Evolutionary conservation across 2,888 invertebrate species (phyloP).

Genomic region (Prionchulus punctatus): DNA sequence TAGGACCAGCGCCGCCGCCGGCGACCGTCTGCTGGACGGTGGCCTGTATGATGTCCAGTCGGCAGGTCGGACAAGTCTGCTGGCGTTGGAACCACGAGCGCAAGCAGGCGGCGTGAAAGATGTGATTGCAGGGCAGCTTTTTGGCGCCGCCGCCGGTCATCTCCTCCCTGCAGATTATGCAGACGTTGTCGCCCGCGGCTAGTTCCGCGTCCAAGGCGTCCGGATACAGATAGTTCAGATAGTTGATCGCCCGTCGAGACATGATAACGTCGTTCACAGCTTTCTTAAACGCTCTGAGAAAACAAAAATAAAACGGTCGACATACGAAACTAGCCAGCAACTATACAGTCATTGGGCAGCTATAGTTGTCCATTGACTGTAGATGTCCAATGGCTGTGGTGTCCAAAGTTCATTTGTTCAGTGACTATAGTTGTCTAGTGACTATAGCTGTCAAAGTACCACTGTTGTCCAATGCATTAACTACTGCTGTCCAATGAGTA

Average conservation of each 20-base stretch:
- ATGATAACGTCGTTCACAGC: constrained; percentile 90
- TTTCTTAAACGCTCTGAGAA: constrained; percentile 73
- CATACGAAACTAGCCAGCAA: no score
- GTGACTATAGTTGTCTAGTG: no score
- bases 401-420: no score
- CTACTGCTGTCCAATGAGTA: no score
- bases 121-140: constrained; percentile 95
- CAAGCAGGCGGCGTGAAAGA: constrained; percentile 92
- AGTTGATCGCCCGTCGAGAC: constrained; percentile 44
- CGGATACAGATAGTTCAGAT: constrained; percentile 45
- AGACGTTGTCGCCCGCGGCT: constrained; percentile 78
- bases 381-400: no score
- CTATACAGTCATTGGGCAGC: no score
- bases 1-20: no score
- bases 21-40: constrained; percentile 10
- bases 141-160: constrained; percentile 53
- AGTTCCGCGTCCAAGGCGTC: constrained; percentile 85
- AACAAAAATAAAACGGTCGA: constrained; percentile 2
- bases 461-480: no score
- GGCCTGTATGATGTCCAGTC: constrained; percentile 58
- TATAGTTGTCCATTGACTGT: no score
- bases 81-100: constrained; percentile 96
- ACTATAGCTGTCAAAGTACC: no score
- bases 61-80: constrained; percentile 97
- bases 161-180: constrained; percentile 89